A percentile compares a stretch with the other conserved stretches of the same genome.
Conservation (phyloP, 1,140 invertebrate genomes). For the Penaeus indicus region DNA sequence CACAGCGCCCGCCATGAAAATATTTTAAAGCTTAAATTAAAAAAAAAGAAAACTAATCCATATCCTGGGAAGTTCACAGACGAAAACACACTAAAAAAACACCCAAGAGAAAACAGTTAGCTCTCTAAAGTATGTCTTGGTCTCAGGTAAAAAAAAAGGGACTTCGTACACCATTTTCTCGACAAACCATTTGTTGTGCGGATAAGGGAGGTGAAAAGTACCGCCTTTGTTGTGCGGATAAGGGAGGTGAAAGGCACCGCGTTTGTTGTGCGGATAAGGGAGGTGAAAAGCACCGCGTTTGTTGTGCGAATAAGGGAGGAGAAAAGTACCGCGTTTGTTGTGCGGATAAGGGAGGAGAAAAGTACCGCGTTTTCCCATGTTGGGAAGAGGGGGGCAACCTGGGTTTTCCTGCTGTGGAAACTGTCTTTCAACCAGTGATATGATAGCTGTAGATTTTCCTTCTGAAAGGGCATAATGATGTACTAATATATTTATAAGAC, state of each 20-base stretch:
- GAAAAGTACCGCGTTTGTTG: not conserved
- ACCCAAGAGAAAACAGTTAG: too few relatives aligned
- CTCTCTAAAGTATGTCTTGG: too few relatives aligned
- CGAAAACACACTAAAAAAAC: too few relatives aligned
- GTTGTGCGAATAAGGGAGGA: not conserved
- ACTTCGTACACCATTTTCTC: too few relatives aligned
- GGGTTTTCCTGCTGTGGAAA: conserved; percentile 13
- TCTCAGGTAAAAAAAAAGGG: too few relatives aligned
- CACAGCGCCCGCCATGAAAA: too few relatives aligned
- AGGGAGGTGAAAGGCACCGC: not conserved
- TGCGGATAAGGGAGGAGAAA: not conserved
- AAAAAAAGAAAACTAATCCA: too few relatives aligned
- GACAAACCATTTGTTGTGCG: not conserved
- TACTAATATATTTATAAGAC: conserved; percentile 2
- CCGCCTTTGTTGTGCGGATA: not conserved
- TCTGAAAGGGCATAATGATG: conserved; percentile 18
- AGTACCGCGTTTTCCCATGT: not conserved
- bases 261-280: not conserved
- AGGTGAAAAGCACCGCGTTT: not conserved
- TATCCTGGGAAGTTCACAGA: too few relatives aligned
- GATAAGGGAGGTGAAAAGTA: too few relatives aligned
- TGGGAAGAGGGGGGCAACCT: conserved; percentile 2
- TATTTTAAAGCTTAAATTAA: too few relatives aligned
- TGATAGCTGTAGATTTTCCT: not conserved
- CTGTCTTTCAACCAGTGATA: conserved; percentile 26